These are phyloP conservation scores for Oryzias melastigma DNA, from an alignment of 2,113 vertebrate species.

Conservation along the genomic window DNA sequence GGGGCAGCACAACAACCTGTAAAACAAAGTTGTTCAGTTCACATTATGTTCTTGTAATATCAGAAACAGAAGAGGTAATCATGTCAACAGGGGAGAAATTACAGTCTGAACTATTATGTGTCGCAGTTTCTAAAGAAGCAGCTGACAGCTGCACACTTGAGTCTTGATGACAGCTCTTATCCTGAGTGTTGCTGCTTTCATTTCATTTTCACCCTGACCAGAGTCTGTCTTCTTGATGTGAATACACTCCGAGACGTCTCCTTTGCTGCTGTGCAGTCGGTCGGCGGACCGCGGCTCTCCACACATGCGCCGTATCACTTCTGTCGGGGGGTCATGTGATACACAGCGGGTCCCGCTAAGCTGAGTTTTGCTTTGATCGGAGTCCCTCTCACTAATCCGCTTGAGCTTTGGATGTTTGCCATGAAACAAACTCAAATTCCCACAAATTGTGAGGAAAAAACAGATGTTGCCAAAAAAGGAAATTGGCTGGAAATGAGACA, in stretches of 20 bases:
- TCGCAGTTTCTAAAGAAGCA: slow-evolving; percentile 42
- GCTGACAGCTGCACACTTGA: slow-evolving; percentile 64
- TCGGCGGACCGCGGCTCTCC: slow-evolving; percentile 14
- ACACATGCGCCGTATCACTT: slow-evolving; percentile 45
- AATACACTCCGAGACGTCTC: neutral
- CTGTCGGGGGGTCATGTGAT: slow-evolving; percentile 40
- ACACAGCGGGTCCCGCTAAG: slow-evolving; percentile 53
- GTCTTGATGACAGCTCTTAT: slow-evolving; percentile 30
- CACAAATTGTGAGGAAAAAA: slow-evolving; percentile 68
- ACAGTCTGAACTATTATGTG: neutral
- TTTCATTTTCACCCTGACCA: slow-evolving; percentile 1
- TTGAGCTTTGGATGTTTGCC: slow-evolving; percentile 66
- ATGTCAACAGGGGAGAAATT: slow-evolving; percentile 3
- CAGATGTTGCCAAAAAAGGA: slow-evolving; percentile 57
- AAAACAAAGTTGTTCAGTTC: neutral
- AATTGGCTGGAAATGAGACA: slow-evolving; percentile 38
- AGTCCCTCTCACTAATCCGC: slow-evolving; percentile 62
- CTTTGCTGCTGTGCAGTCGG: slow-evolving; percentile 23
- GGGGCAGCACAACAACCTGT: neutral
- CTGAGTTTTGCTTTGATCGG: slow-evolving; percentile 68
- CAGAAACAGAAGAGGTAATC: slow-evolving; percentile 10
- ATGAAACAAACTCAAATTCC: slow-evolving; percentile 24
- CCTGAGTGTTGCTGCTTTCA: slow-evolving; percentile 21
- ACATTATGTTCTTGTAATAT: slow-evolving; percentile 6
- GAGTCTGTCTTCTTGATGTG: slow-evolving; percentile 1